Evolutionary conservation across 30 jellyfish, hydroid and myxozoan genomes (phyloP).

Genomic region (Aurelia aurita): DNA sequence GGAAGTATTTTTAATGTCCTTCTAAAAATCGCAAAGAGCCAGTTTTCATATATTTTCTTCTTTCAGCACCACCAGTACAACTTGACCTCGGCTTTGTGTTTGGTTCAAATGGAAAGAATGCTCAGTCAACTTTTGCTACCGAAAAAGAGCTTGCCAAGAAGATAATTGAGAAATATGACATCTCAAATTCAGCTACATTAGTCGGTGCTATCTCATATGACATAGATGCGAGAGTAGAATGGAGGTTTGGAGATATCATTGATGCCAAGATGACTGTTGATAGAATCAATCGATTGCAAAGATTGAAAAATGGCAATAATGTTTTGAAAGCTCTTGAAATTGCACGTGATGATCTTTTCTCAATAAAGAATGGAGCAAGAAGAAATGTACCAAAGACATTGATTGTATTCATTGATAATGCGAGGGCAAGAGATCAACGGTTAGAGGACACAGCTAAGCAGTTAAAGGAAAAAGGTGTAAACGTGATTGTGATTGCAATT

Average conservation of each 20-base stretch:
- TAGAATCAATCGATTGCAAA: constrained; percentile 4
- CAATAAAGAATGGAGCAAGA: constrained; percentile 43
- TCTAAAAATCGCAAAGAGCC: too few relatives aligned
- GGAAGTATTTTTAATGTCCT: not conserved
- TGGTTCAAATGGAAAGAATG: constrained; percentile 46
- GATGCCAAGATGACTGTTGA: not conserved
- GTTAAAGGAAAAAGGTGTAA: constrained; percentile 15
- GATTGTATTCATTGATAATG: constrained; percentile 4
- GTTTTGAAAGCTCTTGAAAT: constrained; percentile 62
- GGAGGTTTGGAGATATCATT: constrained; percentile 45
- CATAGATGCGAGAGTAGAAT: not conserved
- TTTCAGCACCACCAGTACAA: constrained; percentile 61
- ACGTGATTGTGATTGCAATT: constrained; percentile 25
- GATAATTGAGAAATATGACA: constrained; percentile 2
- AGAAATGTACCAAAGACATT: constrained; percentile 42
- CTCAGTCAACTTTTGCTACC: constrained; percentile 23
- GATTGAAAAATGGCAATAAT: constrained; percentile 8
- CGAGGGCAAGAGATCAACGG: not conserved
- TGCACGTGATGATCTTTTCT: constrained; percentile 18
- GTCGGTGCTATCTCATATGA: constrained; percentile 42
- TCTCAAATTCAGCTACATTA: constrained; percentile 51
- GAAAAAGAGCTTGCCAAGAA: constrained; percentile 57
- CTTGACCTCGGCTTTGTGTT: constrained; percentile 71
- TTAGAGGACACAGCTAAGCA: not conserved
- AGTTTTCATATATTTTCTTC: too few relatives aligned